Evolutionary conservation across 2,888 invertebrate genomes (phyloP).

Genomic region (Drosophila atripex): DNA sequence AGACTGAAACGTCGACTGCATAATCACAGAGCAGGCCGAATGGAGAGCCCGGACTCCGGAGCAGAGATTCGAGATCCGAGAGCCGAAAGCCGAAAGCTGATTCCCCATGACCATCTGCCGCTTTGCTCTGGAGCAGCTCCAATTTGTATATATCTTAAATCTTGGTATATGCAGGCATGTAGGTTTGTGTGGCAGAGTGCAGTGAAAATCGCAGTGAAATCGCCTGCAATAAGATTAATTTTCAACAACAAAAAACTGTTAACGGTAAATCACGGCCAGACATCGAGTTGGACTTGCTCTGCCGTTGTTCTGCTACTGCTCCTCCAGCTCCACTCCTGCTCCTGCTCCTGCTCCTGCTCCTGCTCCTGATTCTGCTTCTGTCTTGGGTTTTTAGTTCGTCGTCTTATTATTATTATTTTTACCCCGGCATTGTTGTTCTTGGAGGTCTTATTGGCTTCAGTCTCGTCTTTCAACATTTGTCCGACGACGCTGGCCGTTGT

Average conservation of each 20-base stretch:
- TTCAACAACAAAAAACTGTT: constrained; percentile 60
- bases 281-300: constrained; percentile 36
- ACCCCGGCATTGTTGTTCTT: constrained; percentile 16
- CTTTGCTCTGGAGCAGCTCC: constrained; percentile 61
- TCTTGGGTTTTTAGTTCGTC: constrained; percentile 20
- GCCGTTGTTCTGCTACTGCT: constrained; percentile 14
- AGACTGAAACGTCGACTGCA: constrained; percentile 56
- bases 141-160: constrained; percentile 32
- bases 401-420: constrained; percentile 33
- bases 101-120: constrained; percentile 67
- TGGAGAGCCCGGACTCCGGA: constrained; percentile 16
- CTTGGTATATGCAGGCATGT: constrained; percentile 4
- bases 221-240: constrained; percentile 66
- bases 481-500: constrained; percentile 32
- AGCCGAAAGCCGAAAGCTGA: constrained; percentile 28
- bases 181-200: constrained; percentile 13
- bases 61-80: constrained; percentile 5
- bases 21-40: constrained; percentile 57
- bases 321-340: not conserved
- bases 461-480: constrained; percentile 49
- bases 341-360: not conserved
- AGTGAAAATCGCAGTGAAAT: constrained; percentile 73
- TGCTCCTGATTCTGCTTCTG: not conserved
- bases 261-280: constrained; percentile 70
- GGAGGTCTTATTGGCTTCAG: constrained; percentile 56